Evolutionary conservation across 2,797 vertebrate species (phyloP), one percentile per base, ranked within the genome.

Genomic region (Sebastes matsubarae): DNA sequence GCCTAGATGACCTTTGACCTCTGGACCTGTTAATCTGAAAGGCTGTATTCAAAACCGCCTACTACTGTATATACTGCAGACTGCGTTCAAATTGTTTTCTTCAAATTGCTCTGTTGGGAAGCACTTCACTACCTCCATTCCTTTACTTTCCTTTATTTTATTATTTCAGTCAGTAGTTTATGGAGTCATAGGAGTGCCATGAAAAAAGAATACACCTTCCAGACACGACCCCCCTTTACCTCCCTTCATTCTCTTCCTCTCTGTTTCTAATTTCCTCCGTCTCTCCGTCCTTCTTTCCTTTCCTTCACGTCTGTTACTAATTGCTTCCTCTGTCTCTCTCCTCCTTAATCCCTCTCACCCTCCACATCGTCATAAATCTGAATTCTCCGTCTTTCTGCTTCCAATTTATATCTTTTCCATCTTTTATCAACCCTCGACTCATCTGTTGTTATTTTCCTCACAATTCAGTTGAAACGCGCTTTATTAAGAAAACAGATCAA

Each of bases 331-430:
- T 20, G 13, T 42, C 38, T 55, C 13, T 11, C 14, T 8, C 52
- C 6, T 60, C 52, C 36, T 74, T 22, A 10, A 1, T 60, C 52
- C 50, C 67, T 22, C 12, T 1, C 10, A 1, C 27, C 14, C 67
- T 69, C 34, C 57, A 30, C 8, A 32, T 22, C 38, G 68, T 50
- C 38, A 54, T 80, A 74, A 77, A 75, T 72, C 22, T 61, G 22
- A 80, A 20, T 74, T 68, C 66, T 63, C 30, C 18, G 1, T 4
- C 55, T 46, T 38, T 82, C 79, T 84, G 81, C 22, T 75, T 81
- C 59, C 55, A 84, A 75, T 76, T 79, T 75, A 24, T 7, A 16
- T 68, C 20, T 69, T 57, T 54, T 68, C 34, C 9, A 16, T n/a
- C n/a, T 32, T 57, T 55, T 25, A 16, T 52, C 20, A 20, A 0